A percentile compares a stretch with the other conserved stretches of the same genome.
Evolutionary conservation across 2,113 vertebrate genomes (phyloP).

Genomic region (Ochotona curzoniae): DNA sequence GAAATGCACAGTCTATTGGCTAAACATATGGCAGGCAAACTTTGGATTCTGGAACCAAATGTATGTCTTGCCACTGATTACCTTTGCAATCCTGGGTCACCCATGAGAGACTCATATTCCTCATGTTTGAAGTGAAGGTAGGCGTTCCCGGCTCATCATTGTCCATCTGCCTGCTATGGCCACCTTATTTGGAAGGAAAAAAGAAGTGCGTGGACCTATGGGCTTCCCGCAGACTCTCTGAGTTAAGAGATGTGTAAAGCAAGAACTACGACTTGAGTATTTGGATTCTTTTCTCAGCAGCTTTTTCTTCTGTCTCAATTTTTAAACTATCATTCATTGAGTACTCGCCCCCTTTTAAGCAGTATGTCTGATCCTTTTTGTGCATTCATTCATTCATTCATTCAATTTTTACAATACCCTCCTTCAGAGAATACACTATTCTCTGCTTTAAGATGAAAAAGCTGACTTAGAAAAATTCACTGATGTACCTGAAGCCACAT

Average conservation of each 20-base stretch:
- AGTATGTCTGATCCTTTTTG: neutral
- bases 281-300: neutral
- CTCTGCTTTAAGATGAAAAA: neutral
- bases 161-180: neutral
- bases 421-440: neutral
- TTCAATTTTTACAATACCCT: neutral
- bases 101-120: neutral
- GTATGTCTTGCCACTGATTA: neutral
- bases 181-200: neutral
- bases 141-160: neutral
- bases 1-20: neutral
- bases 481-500: neutral
- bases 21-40: neutral
- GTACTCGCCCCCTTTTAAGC: neutral
- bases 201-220: neutral
- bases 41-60: neutral
- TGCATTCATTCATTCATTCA: neutral
- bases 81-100: neutral
- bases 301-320: neutral
- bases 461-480: neutral
- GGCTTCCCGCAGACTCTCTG: neutral
- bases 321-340: neutral
- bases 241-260: rapidly evolving
- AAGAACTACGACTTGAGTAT: neutral
- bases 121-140: neutral